Conservation (phyloP, 2,888 invertebrate genomes). For the Dryadula phaetusa region DNA sequence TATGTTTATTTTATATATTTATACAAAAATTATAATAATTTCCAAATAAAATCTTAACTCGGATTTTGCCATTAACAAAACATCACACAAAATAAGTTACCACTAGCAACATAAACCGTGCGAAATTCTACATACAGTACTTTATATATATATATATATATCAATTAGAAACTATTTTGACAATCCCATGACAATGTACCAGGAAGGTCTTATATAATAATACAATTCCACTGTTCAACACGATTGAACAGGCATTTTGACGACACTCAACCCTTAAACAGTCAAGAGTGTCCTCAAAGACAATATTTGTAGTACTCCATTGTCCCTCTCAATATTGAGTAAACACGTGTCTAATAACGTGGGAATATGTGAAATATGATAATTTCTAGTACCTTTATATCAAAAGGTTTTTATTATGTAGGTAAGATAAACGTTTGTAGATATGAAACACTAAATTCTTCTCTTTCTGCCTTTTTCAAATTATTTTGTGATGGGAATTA, state of each 20-base stretch:
- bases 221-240: constrained; percentile 43
- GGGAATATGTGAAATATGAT: constrained; percentile 71
- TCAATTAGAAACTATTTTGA: constrained; percentile 21
- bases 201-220: constrained; percentile 40
- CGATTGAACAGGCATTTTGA: constrained; percentile 58
- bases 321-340: constrained; percentile 60
- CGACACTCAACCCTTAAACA: constrained; percentile 68
- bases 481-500: no score
- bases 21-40: no score
- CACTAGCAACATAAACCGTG: not conserved
- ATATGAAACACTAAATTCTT: not conserved
- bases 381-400: constrained; percentile 62
- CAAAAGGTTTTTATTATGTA: constrained; percentile 13
- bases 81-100: not conserved
- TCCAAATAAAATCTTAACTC: no score
- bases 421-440: not conserved
- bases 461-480: no score
- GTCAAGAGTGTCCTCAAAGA: constrained; percentile 80
- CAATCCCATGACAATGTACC: constrained; percentile 35
- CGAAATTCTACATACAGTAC: not conserved
- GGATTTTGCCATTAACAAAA: no score
- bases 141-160: no score
- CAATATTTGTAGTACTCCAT: constrained; percentile 80
- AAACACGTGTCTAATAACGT: constrained; percentile 74
- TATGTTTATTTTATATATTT: no score